Percentiles rank a stretch among this genome's conserved stretches.
Evolutionary conservation across 2,113 vertebrate genomes (phyloP).

Genomic region (Datnioides undecimradiatus): DNA sequence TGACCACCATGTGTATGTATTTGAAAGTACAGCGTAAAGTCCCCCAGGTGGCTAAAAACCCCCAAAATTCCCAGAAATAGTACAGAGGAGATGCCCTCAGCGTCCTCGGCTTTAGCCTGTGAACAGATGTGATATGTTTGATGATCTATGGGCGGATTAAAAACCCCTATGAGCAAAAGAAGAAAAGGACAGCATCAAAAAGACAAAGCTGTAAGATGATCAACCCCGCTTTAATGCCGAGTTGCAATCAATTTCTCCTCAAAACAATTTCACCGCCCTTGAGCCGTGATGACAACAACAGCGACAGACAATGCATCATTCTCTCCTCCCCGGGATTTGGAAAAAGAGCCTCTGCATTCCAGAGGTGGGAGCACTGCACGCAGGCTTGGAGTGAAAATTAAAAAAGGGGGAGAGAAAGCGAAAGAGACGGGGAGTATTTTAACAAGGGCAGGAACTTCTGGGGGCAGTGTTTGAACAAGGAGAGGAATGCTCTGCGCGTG

Average conservation of each 20-base stretch:
- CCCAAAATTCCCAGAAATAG: not conserved
- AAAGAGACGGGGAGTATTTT: conserved; percentile 70
- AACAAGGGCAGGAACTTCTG: conserved; percentile 78
- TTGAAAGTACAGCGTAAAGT: not conserved
- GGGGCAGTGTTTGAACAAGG: conserved; percentile 75
- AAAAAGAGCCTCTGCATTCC: conserved; percentile 59
- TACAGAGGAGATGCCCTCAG: not conserved
- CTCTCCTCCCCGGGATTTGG: conserved; percentile 39
- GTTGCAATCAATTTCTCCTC: conserved; percentile 5
- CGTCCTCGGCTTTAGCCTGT: not conserved
- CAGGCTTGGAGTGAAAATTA: conserved; percentile 34
- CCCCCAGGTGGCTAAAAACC: no score
- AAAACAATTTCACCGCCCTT: conserved; percentile 16
- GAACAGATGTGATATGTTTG: not conserved
- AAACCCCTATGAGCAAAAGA: not conserved
- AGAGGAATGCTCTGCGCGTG: conserved; percentile 75
- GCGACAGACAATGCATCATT: conserved; percentile 28
- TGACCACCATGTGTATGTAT: not conserved
- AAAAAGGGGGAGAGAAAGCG: conserved; percentile 35
- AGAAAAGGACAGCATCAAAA: not conserved
- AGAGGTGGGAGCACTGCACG: conserved; percentile 54
- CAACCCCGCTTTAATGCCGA: not conserved
- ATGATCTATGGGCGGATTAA: not conserved
- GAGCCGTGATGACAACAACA: conserved; percentile 20
- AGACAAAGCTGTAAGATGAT: not conserved